Base-by-base conservation (phyloP, 2,888 invertebrate species). In the Iphiclides podalirius region DNA sequence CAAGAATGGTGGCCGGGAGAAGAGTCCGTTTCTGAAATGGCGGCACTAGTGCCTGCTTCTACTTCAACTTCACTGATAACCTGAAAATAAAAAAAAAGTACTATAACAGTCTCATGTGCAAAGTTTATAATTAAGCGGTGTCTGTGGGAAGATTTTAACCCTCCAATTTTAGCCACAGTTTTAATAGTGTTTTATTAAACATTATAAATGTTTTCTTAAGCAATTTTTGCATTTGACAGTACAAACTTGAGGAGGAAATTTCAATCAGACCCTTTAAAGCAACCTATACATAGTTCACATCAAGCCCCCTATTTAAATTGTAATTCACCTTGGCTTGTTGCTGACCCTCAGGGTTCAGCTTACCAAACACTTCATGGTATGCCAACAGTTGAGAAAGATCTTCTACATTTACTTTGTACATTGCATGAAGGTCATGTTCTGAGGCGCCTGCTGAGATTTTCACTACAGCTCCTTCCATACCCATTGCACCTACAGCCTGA, bases 301-400 rank as follows among this genome's bases (percentile, higher is more conserved):
- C n/a, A 2, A 28, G n/a, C 8, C 2, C n/a, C 8, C 28, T 9
- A 9, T 2, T 28, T 9, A 6, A 28, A 28, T 15, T 39, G n/a
- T 13, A 7, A 0, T 43, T 52, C 61, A 80, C 86, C 73, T 85
- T 85, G 20, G 79, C 61, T 53, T 78, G 79, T 36, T 63, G 72
- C 53, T 83, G 83, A n/a, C 78, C 79, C 26, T 86, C 87, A 0
- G 81, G 58, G 48, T 83, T 85, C 11, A 88, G 75, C 67, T 88
- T 88, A 1, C 88, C 88, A 47, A 83, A 96, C 36, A 96, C 95
- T 79, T 96, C 96, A 70, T 96, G 96, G 79, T 96, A 96, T 33
- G 95, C 95, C 56, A 96, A 84, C 59, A 96, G 81, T 68, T 95
- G 95, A 59, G 95, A 95, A 46, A 96, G 91, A 67, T 96, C 96